Base-by-base conservation (phyloP, 2,888 invertebrate species). In the Campaea margaritaria region DNA sequence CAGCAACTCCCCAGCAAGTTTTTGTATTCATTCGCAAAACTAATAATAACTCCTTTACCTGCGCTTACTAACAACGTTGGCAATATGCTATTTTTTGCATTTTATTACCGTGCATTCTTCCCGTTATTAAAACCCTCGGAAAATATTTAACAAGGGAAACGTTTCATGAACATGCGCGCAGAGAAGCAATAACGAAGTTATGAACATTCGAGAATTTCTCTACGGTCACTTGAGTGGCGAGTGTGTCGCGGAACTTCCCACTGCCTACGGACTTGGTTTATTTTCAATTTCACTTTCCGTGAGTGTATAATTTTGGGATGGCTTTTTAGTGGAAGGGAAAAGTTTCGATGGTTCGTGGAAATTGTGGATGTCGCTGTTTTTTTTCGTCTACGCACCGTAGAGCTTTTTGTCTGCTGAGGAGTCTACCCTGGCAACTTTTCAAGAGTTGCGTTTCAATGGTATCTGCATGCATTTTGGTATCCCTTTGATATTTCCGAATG, bases 181-280 rank as follows among this genome's bases (percentile, higher is more conserved):
- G 67, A 67, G 69, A 73, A 73, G 82, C 73, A 82, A 83, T 83
- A 83, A 82, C 75, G 75, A 81, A 83, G 82, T 83, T 82, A 76
- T 68, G 63, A 72, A 72, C 74, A 70, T 77, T 76, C 68, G 72
- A 81, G 78, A 70, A n/a, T 31, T 36, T 69, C 74, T 80, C 72
- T 69, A 70, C 56, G 76, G 79, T 78, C 82, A 81, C 73, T 80
- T 39, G 44, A 54, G 39, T 41, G 47, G 46, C 54, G 75, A 82
- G 83, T 78, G 65, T 72, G 77, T 75, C 75, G 75, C 50, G 44
- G 64, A 68, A 78, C 75, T 74, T 75, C 73, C 67, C 69, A 53
- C 63, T 39, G 46, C 41, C 61, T 57, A 21, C 10, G 10, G 39
- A 47, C 52, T 31, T 44, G 44, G 67, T 69, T 73, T 74, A 70